These are phyloP conservation scores for Drosophila pandora DNA, from an alignment of 1,140 invertebrate genomes.

Conservation along the genomic window DNA sequence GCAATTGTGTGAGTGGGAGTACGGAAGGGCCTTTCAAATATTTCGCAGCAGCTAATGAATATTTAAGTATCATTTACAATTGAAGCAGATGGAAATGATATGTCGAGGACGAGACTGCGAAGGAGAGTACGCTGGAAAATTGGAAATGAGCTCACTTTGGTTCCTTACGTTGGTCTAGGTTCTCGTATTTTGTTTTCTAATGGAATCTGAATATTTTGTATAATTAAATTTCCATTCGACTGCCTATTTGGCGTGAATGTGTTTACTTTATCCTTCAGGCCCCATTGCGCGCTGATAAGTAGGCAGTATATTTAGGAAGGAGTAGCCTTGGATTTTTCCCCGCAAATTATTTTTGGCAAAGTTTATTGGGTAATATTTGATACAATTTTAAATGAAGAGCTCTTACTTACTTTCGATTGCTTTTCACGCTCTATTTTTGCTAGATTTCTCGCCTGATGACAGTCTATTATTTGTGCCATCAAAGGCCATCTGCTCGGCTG, in stretches of 20 bases:
- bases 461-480: slow-evolving; percentile 23
- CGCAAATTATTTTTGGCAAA: too few species aligned
- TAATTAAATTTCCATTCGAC: slow-evolving; percentile 60
- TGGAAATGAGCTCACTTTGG: slow-evolving; percentile 36
- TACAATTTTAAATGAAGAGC: neutral
- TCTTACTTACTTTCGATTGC: too few species aligned
- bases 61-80: slow-evolving; percentile 67
- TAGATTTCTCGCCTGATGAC: slow-evolving; percentile 10
- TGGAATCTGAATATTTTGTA: slow-evolving; percentile 41
- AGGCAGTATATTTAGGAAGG: slow-evolving; percentile 30
- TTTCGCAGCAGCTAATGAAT: slow-evolving; percentile 65
- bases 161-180: neutral
- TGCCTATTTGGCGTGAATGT: slow-evolving; percentile 42
- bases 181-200: slow-evolving; percentile 20
- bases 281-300: slow-evolving; percentile 10
- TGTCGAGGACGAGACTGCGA: slow-evolving; percentile 27
- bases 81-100: slow-evolving; percentile 61
- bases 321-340: neutral
- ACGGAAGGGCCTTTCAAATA: slow-evolving; percentile 50
- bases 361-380: too few species aligned
- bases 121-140: neutral
- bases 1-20: neutral
- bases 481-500: slow-evolving; percentile 27
- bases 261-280: slow-evolving; percentile 27
- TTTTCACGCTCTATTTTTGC: slow-evolving; percentile 6